Conservation (phyloP, 37 sponge, comb jelly and placozoan genomes). For the Tethya wilhelma region DNA sequence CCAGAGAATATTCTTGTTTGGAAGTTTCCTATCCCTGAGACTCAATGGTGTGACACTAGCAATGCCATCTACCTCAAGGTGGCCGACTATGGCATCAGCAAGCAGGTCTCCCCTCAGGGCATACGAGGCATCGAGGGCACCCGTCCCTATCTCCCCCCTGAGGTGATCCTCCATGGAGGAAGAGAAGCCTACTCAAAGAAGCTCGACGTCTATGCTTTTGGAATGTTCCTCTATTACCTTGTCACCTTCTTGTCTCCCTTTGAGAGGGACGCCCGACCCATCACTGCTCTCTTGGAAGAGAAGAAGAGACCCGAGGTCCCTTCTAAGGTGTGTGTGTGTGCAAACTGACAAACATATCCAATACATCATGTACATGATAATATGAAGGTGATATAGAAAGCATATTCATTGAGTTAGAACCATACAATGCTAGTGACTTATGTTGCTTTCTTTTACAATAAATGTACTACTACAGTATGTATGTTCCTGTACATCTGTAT, state of each 20-base stretch:
- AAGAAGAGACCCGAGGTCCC: constrained; percentile 62
- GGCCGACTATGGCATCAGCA: constrained; percentile 90
- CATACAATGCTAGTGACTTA: not conserved
- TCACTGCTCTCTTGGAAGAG: constrained; percentile 39
- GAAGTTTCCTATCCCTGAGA: constrained; percentile 69
- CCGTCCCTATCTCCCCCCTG: constrained; percentile 79
- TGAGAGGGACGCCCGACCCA: constrained; percentile 35
- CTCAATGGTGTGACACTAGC: constrained; percentile 44
- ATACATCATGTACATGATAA: too few species aligned
- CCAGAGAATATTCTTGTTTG: constrained; percentile 82
- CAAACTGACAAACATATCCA: not conserved
- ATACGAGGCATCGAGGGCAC: constrained; percentile 73
- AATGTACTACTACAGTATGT: too few species aligned
- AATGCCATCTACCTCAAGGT: constrained; percentile 60
- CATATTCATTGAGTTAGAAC: not conserved
- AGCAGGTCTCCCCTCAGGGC: constrained; percentile 67
- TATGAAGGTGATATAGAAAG: not conserved
- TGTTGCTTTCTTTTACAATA: too few species aligned
- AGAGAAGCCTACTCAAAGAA: constrained; percentile 62
- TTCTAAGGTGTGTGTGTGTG: constrained; percentile 43
- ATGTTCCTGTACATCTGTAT: not conserved
- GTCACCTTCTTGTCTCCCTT: constrained; percentile 64
- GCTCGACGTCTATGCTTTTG: constrained; percentile 82
- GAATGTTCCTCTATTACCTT: constrained; percentile 76
- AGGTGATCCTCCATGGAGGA: constrained; percentile 65